Percentiles rank a stretch among this genome's conserved stretches.
Conservation (phyloP, 2,797 vertebrate genomes). For the Chloroceryle inda region DNA sequence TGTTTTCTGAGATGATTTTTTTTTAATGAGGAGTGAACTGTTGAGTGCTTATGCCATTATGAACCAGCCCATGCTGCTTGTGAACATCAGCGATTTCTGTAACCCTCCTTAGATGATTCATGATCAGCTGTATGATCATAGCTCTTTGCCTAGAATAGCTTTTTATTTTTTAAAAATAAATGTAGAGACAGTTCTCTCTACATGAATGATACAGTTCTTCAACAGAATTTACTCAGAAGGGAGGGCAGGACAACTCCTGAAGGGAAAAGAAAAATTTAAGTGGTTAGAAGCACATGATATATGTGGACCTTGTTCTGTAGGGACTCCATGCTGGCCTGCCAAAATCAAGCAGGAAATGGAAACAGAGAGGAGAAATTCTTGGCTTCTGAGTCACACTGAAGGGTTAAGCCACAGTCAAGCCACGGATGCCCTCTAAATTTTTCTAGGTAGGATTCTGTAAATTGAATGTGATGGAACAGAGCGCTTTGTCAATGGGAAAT, state of each 20-base stretch:
- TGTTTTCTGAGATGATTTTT: background rate
- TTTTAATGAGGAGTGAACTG: background rate
- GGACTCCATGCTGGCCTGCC: background rate
- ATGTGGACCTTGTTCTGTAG: background rate
- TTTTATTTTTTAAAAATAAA: background rate
- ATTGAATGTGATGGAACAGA: background rate
- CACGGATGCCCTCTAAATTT: conserved; percentile 11
- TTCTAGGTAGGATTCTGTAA: background rate
- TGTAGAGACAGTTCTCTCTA: background rate
- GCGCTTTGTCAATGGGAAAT: background rate
- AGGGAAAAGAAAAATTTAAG: background rate
- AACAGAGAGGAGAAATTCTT: background rate
- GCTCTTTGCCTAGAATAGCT: background rate
- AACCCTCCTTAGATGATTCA: background rate
- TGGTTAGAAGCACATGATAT: background rate
- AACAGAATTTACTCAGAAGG: background rate
- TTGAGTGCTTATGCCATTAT: background rate
- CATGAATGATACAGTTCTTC: background rate
- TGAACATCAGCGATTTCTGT: background rate
- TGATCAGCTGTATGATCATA: background rate
- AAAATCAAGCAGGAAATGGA: conserved; percentile 36
- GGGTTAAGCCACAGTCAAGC: conserved; percentile 8
- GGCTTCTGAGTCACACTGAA: background rate
- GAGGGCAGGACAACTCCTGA: background rate
- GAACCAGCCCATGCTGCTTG: background rate